Conservation (phyloP, 1,140 invertebrate genomes). For the Tetranychus urticae region DNA sequence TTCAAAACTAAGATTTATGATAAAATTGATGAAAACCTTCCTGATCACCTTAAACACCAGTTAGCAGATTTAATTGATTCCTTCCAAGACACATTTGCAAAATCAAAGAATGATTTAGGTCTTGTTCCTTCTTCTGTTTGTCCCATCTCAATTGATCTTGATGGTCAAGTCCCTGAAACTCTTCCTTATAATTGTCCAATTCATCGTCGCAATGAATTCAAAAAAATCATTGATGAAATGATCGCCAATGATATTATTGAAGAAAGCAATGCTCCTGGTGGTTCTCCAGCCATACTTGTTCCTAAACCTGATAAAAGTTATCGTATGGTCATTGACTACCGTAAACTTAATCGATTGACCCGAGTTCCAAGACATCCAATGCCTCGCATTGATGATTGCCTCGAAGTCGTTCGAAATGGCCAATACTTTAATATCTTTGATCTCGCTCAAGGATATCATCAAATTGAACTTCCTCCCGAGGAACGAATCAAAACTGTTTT, state of each 20-base stretch:
- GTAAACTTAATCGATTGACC: constrained; percentile 22
- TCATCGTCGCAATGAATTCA: neutral
- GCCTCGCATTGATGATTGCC: constrained; percentile 20
- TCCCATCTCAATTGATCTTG: neutral
- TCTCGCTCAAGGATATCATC: constrained; percentile 22
- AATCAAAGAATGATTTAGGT: neutral
- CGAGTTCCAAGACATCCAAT: constrained; percentile 26
- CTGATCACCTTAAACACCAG: neutral
- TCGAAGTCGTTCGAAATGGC: constrained; percentile 18
- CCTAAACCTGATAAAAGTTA: neutral
- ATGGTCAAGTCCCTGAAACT: neutral
- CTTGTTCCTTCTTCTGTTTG: too few relatives aligned
- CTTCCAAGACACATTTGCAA: neutral
- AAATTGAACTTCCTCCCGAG: constrained; percentile 18
- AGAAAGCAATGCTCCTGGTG: neutral
- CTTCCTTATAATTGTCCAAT: neutral
- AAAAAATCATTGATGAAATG: neutral
- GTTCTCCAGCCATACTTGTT: neutral
- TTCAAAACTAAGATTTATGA: too few relatives aligned
- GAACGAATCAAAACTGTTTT: constrained; percentile 24
- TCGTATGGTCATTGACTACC: constrained; percentile 20
- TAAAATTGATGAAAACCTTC: neutral
- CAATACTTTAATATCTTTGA: constrained; percentile 23
- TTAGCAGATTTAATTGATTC: neutral
- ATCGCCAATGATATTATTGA: neutral